Base-by-base conservation (phyloP, 2,113 vertebrate genomes). In the Sander lucioperca region DNA sequence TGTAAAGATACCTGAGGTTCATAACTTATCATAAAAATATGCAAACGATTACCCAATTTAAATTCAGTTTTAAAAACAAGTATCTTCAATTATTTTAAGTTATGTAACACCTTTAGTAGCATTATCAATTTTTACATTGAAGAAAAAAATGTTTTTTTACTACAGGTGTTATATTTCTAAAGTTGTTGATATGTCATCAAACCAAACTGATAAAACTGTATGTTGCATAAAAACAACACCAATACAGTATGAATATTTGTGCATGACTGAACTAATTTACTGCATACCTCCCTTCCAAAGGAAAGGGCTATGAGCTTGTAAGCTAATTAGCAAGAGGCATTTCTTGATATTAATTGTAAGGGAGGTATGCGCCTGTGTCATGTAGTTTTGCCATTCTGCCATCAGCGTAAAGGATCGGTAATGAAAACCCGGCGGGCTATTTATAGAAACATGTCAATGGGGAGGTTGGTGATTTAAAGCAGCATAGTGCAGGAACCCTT, bases 361-460 rank as follows among this genome's bases (percentile, higher is more conserved):
- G 19, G 50, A 80, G 66, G 79, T 58, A 63, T 81, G 70, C 27
- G 23, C 63, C 54, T 19, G 39, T 54, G 64, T 77, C 63, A 48
- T 68, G 53, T 73, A 72, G 64, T 75, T 79, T 69, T 77, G 25
- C 73, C 72, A 62, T 82, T 54, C 82, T 56, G 84, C 77, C 80
- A 59, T 87, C 80, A 76, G 57, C 67, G 67, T 64, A 64, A 82
- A 80, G 54, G 33, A 69, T 67, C n/a, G 2, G 74, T 87, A 87
- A 90, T 91, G 86, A 92, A 90, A 92, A 87, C 72, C 18, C 39
- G 43, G 67, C 2, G 2, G 54, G 79, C 88, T 94, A 94, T 94
- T 94, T 92, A 88, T 94, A 95, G 92, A 83, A 90, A 82, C 71
- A 75, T 58, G 67, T 88, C 66, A 64, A 83, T 66, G 84, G 74